These are phyloP conservation scores for Cetonia aurata DNA, from an alignment of 2,888 invertebrate genomes.

Conservation along the genomic window DNA sequence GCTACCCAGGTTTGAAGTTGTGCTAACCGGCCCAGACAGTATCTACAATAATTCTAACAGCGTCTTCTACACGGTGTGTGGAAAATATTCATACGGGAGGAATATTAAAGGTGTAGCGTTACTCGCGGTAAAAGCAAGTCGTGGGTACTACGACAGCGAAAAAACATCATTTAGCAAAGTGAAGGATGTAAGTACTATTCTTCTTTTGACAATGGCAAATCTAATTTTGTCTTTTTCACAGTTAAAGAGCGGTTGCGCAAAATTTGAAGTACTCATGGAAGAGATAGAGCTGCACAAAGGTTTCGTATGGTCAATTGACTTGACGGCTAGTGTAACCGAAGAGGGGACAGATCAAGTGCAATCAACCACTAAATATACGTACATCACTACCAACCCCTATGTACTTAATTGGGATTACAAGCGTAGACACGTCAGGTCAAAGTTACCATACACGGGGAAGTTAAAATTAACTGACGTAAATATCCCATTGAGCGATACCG, in stretches of 20 bases:
- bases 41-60: conserved; percentile 66
- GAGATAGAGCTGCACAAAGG: conserved; percentile 50
- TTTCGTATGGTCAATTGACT: conserved; percentile 12
- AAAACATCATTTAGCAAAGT: conserved; percentile 55
- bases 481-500: conserved; percentile 32
- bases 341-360: conserved; percentile 76
- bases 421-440: conserved; percentile 75
- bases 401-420: conserved; percentile 73
- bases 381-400: conserved; percentile 71
- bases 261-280: conserved; percentile 55
- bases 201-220: too few relatives aligned
- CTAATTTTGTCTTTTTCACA: conserved; percentile 49
- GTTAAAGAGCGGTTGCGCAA: conserved; percentile 61
- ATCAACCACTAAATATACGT: conserved; percentile 72
- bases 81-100: conserved; percentile 74
- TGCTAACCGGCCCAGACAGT: conserved; percentile 68
- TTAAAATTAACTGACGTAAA: conserved; percentile 47
- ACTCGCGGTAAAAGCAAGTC: conserved; percentile 61
- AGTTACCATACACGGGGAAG: conserved; percentile 78
- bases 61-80: conserved; percentile 70
- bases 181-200: conserved; percentile 55
- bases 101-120: conserved; percentile 70
- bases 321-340: conserved; percentile 68
- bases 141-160: conserved; percentile 54
- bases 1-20: conserved; percentile 73